Base-by-base conservation (phyloP, 2,888 invertebrate genomes). In the Leptinotarsa tumamoca region DNA sequence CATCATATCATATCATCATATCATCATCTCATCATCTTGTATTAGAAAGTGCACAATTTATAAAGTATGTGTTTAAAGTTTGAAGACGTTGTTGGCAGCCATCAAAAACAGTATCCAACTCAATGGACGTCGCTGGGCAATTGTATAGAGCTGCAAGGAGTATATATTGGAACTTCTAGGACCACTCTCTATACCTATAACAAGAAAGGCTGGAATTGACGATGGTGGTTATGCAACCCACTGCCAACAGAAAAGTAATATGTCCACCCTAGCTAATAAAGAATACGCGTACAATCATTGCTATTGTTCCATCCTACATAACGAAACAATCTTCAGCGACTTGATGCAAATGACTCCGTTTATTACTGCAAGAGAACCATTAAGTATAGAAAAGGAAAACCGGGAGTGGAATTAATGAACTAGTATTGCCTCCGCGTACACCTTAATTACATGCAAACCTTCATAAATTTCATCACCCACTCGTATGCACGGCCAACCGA, bases 401-500 rank as follows among this genome's bases (percentile, higher is more conserved):
- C 63, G 33, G 63, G 63, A 63, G 63, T n/a, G 18, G 63, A 63
- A 33, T 63, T 63, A 63, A 63, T 63, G 63, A 63, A 63, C 63
- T 63, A 63, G 63, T 63, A 63, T 63, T 43, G 63, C 63, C 33
- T 63, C 63, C 63, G n/a, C n/a, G 63, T 63, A 63, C 63, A 68
- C 54, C 21, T 18, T 68, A 68, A 68, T 68, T 52, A 52, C 68
- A 68, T 68, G 68, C 68, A 54, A 68, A 23, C 68, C 51, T 68
- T 52, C 51, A 54, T 68, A 68, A 68, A 68, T 68, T 52, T 54
- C 51, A 33, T 23, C 68, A 68, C 68, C 68, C 68, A 68, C 68
- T 51, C 51, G n/a, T n/a, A 68, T 52, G 68, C 68, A 63, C 63
- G 63, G 63, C 63, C 63, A 43, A 63, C 63, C 18, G 33, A 18